Percentiles rank a stretch among this genome's conserved stretches.
These are phyloP conservation scores for Bombus affinis DNA, from an alignment of 1,140 invertebrate genomes.

Conservation along the genomic window DNA sequence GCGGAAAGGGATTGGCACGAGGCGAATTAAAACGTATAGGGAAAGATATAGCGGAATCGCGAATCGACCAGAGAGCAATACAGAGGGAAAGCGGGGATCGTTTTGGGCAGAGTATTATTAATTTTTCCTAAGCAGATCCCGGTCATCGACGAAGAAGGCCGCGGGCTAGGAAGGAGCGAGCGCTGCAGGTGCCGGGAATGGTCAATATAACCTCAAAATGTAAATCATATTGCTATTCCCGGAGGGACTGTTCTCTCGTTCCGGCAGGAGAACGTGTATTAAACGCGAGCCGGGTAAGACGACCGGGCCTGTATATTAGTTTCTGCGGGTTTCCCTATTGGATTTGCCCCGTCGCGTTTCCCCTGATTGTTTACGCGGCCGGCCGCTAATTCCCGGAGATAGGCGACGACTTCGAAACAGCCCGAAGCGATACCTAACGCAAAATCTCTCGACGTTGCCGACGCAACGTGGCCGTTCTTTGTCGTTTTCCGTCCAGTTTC, in stretches of 20 bases:
- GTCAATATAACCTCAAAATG: constrained; percentile 83
- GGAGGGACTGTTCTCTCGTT: constrained; percentile 56
- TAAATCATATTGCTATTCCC: constrained; percentile 81
- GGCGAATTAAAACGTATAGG: background rate
- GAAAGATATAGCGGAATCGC: background rate
- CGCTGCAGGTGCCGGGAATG: constrained; percentile 82
- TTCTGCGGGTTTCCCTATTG: constrained; percentile 74
- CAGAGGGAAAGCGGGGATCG: background rate
- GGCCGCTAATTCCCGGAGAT: constrained; percentile 35
- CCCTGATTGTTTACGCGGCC: constrained; percentile 49
- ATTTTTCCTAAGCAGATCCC: constrained; percentile 75
- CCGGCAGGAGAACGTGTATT: constrained; percentile 57
- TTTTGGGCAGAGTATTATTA: constrained; percentile 68
- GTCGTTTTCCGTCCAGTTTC: background rate
- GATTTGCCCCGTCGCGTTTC: constrained; percentile 73
- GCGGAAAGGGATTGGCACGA: too few relatives aligned
- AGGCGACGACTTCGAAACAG: background rate
- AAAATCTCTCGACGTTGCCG: background rate
- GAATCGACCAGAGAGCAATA: background rate
- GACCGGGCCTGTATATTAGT: constrained; percentile 74
- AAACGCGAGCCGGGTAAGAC: constrained; percentile 66
- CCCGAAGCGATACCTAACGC: background rate
- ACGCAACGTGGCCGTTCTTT: too few relatives aligned
- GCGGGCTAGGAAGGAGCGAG: constrained; percentile 67
- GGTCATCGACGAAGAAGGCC: constrained; percentile 74